Evolutionary conservation across 1,140 invertebrate genomes (phyloP), one percentile per base, ranked within the genome.

Genomic region (Carposina sasakii): DNA sequence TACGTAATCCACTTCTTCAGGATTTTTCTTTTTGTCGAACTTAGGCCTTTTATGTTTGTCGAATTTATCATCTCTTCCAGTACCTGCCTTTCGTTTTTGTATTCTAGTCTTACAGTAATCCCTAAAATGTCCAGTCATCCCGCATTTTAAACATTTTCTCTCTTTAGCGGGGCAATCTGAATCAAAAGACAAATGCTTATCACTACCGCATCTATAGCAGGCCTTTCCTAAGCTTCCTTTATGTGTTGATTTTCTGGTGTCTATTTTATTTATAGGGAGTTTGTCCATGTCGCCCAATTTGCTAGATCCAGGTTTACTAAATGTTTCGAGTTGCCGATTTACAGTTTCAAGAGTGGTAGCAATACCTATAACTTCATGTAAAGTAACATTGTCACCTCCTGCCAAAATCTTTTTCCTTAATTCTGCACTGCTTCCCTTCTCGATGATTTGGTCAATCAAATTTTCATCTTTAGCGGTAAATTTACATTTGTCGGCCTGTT

Each of bases 1-100:
- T 23, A 60, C 45, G 30, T 58, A 63, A 16, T 63, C 45, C n/a
- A n/a, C n/a, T n/a, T n/a, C n/a, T 42, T 42, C 15, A 3, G 22
- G 4, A 3, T 40, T 40, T 28, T 41, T 23, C 8, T 2, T 2
- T 20, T 2, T n/a, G 5, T 2, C 8, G 5, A 26, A 26, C 24
- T 41, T 41, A 21, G 15, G 2, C 23, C 28, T 24, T 28, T 22
- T 28, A 17, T n/a, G n/a, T n/a, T 5, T 21, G 5, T 42, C 1
- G 17, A 4, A 12, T 4, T 42, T 22, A 24, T 26, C 12, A 3
- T 42, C 17, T 22, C 3, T 13, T n/a, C n/a, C n/a, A 2, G 20
- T 2, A 4, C 6, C 3, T 13, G 3, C 23, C 36, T 46, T 31
- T 13, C 21, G 22, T 46, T 46, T 46, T 5, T 4, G 22, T 3